Evolutionary conservation across 23 tunicate genomes (phyloP).

Genomic region (Styela clava): DNA sequence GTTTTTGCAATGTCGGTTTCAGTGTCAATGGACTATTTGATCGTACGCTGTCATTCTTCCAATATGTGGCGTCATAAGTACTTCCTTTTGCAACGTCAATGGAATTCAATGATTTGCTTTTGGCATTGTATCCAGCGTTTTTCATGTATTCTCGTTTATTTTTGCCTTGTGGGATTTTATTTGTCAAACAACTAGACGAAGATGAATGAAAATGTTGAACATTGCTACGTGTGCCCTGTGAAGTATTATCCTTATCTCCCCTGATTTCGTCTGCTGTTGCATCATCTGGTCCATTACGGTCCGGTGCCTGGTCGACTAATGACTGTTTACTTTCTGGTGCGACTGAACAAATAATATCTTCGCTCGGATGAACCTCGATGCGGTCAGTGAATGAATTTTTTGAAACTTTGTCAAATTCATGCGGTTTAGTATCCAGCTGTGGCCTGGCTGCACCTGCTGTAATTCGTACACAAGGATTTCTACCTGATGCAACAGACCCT

Average conservation of each 20-base stretch:
- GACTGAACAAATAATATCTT: neutral
- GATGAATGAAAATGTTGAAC: neutral
- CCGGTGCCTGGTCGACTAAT: neutral
- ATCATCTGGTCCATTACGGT: neutral
- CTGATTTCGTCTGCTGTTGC: neutral
- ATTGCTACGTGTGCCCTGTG: neutral
- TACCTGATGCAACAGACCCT: neutral
- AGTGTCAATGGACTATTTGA: slow-evolving; percentile 5
- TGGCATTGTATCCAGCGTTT: neutral
- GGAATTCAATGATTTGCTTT: neutral
- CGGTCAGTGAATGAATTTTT: neutral
- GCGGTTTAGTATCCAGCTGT: neutral
- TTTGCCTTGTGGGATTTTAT: neutral
- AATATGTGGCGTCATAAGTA: neutral
- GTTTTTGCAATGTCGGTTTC: neutral
- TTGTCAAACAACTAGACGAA: neutral
- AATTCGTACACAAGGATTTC: slow-evolving; percentile 23
- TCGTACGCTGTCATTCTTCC: slow-evolving; percentile 2
- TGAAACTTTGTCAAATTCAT: neutral
- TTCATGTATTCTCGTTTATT: neutral
- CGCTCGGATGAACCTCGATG: neutral
- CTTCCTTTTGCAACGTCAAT: slow-evolving; percentile 2
- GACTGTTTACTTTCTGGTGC: neutral
- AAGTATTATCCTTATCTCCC: neutral
- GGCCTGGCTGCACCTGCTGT: slow-evolving; percentile 22